Conservation (phyloP, 2,888 invertebrate genomes). For the Augochlorella aurata region DNA sequence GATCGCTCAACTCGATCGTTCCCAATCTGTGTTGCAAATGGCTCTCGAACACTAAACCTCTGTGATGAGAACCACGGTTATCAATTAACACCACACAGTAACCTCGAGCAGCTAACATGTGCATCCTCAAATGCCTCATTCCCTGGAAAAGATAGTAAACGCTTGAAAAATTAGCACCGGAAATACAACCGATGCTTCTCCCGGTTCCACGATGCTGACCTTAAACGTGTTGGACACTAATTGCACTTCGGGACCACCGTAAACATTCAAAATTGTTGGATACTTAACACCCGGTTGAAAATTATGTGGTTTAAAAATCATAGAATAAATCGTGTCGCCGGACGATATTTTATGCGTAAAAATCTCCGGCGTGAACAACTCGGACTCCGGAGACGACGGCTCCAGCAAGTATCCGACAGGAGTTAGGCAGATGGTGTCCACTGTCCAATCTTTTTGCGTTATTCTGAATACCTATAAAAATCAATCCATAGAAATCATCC, state of each 20-base stretch:
- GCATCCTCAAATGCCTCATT: slow-evolving; percentile 94
- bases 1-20: slow-evolving; percentile 95
- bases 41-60: slow-evolving; percentile 96
- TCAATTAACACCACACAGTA: slow-evolving; percentile 98
- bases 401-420: slow-evolving; percentile 88
- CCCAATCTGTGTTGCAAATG: slow-evolving; percentile 96
- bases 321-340: slow-evolving; percentile 90
- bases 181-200: neutral
- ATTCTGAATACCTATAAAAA: slow-evolving; percentile 86
- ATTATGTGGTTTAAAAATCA: slow-evolving; percentile 94
- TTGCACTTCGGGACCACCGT: slow-evolving; percentile 99
- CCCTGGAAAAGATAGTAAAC: slow-evolving; percentile 84
- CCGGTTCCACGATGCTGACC: slow-evolving; percentile 82
- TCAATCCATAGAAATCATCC: neutral
- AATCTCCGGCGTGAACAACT: slow-evolving; percentile 88
- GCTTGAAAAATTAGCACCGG: neutral
- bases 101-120: slow-evolving; percentile 96
- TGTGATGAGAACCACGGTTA: slow-evolving; percentile 96
- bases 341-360: slow-evolving; percentile 87
- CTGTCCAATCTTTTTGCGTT: slow-evolving; percentile 86
- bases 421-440: slow-evolving; percentile 87
- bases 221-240: slow-evolving; percentile 97
- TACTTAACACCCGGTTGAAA: slow-evolving; percentile 87
- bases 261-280: slow-evolving; percentile 97
- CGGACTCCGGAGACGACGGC: slow-evolving; percentile 84